Percentiles rank a stretch among this genome's conserved stretches.
Evolutionary conservation across 2,113 vertebrate genomes (phyloP).

Genomic region (Anguilla rostrata): DNA sequence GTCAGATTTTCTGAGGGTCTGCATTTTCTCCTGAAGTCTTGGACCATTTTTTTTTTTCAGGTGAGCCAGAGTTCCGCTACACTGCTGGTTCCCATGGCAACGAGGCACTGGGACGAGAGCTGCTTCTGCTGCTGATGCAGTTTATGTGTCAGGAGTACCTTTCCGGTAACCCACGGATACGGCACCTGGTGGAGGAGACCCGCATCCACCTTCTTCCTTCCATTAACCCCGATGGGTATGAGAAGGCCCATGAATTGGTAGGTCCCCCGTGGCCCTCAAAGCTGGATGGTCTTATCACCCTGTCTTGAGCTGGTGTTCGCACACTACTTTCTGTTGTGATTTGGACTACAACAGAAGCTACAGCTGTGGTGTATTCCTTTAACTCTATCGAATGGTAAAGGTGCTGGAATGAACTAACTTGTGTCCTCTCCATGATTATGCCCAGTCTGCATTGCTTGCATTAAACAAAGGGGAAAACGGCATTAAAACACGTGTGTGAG

Average conservation of each 20-base stretch:
- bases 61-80: conserved; percentile 95
- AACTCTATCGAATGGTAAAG: too few relatives aligned
- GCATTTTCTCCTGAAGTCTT: not conserved
- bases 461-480: too few relatives aligned
- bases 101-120: conserved; percentile 90
- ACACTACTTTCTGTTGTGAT: too few relatives aligned
- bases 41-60: conserved; percentile 56
- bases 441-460: too few relatives aligned
- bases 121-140: conserved; percentile 89
- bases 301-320: not conserved
- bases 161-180: conserved; percentile 78
- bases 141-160: conserved; percentile 95
- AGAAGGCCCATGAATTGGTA: conserved; percentile 88
- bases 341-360: too few relatives aligned
- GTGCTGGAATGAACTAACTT: too few relatives aligned
- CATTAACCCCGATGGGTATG: conserved; percentile 91
- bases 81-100: conserved; percentile 93
- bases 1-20: not conserved
- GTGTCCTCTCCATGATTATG: too few relatives aligned
- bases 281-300: not conserved
- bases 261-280: conserved; percentile 43
- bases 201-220: conserved; percentile 92
- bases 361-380: too few relatives aligned
- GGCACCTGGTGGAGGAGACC: conserved; percentile 85
- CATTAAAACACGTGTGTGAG: too few relatives aligned